Conservation (phyloP, 2,797 vertebrate species). For the Antrozous pallidus region DNA sequence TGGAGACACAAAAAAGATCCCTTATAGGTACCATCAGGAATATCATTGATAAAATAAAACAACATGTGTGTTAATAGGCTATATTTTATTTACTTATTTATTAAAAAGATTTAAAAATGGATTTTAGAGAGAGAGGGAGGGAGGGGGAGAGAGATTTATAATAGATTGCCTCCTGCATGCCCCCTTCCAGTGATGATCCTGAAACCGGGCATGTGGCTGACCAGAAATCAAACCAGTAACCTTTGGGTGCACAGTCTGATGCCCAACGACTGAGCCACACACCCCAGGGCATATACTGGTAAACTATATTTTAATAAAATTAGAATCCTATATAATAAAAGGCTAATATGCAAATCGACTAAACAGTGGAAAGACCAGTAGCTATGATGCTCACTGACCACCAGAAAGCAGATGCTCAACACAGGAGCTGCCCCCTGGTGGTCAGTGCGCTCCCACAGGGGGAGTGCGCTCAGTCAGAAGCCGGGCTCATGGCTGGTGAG, state of each 20-base stretch:
- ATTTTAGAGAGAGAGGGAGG: not conserved
- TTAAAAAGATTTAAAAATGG: not conserved
- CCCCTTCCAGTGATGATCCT: not conserved
- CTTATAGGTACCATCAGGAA: not conserved
- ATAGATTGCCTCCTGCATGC: not conserved
- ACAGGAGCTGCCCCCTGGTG: no score
- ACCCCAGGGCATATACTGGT: not conserved
- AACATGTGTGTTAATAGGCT: not conserved
- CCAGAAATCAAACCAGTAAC: not conserved
- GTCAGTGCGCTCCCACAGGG: no score
- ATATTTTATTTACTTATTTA: not conserved
- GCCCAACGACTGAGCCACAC: not conserved
- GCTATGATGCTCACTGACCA: no score
- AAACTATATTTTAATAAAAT: conserved; percentile 26
- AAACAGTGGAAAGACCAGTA: no score
- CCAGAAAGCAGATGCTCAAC: no score
- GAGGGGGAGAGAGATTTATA: not conserved
- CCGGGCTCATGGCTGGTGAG: no score
- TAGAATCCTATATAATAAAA: not conserved
- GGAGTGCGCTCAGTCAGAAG: no score
- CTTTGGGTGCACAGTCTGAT: not conserved
- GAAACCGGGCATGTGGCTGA: not conserved
- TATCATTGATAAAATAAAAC: not conserved
- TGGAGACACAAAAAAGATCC: not conserved
- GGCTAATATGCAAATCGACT: no score